Conservation (phyloP, 2,113 vertebrate genomes). For the Syngnathus floridae region DNA sequence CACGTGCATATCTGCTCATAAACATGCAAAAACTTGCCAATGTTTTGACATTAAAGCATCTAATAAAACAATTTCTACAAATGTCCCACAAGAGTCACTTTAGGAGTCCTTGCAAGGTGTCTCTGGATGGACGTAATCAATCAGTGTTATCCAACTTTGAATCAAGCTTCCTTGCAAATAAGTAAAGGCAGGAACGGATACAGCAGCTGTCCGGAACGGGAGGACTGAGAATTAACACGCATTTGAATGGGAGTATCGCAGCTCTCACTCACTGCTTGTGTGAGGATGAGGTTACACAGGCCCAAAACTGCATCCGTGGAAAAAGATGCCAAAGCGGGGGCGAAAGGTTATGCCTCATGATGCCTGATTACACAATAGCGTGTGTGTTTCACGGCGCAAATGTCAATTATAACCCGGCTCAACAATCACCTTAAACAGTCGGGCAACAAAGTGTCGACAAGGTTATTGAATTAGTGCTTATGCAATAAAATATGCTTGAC, state of each 20-base stretch:
- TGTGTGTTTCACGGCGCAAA: constrained; percentile 1
- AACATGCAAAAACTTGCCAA: constrained; percentile 35
- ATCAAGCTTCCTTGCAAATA: constrained; percentile 25
- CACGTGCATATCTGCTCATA: constrained; percentile 14
- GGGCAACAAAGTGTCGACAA: constrained; percentile 19
- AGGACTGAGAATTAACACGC: constrained; percentile 20
- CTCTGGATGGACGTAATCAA: not conserved
- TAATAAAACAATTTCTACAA: constrained; percentile 27
- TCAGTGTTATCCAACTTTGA: constrained; percentile 26
- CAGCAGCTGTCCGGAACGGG: constrained; percentile 50
- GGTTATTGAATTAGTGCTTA: constrained; percentile 46
- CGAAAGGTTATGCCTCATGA: constrained; percentile 40
- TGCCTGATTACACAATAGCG: constrained; percentile 45
- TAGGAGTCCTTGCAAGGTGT: constrained; percentile 8
- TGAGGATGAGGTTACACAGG: constrained; percentile 49
- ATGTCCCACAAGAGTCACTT: constrained; percentile 7
- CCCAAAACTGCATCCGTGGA: constrained; percentile 26
- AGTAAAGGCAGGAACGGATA: constrained; percentile 19
- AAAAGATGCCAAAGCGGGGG: constrained; percentile 30
- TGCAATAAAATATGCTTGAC: constrained; percentile 39
- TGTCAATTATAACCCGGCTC: not conserved
- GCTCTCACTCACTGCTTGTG: constrained; percentile 29
- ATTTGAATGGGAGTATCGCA: constrained; percentile 23
- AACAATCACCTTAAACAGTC: not conserved
- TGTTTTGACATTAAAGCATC: constrained; percentile 26